Evolutionary conservation across 2,113 vertebrate genomes (phyloP), one percentile per base, ranked within the genome.

Genomic region (Pycnonotus jocosus): DNA sequence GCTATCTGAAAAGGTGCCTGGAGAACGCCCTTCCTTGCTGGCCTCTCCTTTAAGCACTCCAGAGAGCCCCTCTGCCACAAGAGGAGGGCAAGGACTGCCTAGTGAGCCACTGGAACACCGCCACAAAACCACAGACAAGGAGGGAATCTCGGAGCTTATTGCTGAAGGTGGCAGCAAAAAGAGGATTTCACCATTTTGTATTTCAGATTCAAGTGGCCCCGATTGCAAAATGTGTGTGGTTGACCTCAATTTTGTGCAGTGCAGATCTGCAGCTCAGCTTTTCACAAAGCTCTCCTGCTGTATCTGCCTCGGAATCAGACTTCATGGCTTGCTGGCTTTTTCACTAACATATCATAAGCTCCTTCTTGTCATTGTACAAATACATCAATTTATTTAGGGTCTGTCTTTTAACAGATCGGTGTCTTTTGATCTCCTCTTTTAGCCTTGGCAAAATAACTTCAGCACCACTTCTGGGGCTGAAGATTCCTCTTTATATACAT

Each of bases 191-290:
- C 47, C 50, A 47, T 38, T 76, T 92, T 54, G 21, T 85, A 35
- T 88, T 88, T 80, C 47, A 86, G 38, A 80, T 85, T 86, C 45
- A 58, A 80, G 92, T 51, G 42, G 60, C 38, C 65, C 50, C 9
- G 27, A 80, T 54, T 91, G 86, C 56, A 77, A 85, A 91, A 79
- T 33, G 22, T 38, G 70, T 82, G 58, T 72, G 37, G 57, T 40
- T 84, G 93, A 91, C 91, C 81, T 88, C 89, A 93, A 86, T 95
- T 94, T 82, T 73, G 81, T 62, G 45, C 62, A 50, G 71, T 51
- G 54, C 62, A 91, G 62, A 92, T 54, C 50, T 76, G 53, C 62
- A 77, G 70, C 70, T 82, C 53, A 44, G 69, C 54, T 66, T 82
- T 82, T 38, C 66, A 61, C 85, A 90, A 76, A 95, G 86, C 50